Conservation (phyloP, 1,140 invertebrate genomes). For the Lepidurus packardi region DNA sequence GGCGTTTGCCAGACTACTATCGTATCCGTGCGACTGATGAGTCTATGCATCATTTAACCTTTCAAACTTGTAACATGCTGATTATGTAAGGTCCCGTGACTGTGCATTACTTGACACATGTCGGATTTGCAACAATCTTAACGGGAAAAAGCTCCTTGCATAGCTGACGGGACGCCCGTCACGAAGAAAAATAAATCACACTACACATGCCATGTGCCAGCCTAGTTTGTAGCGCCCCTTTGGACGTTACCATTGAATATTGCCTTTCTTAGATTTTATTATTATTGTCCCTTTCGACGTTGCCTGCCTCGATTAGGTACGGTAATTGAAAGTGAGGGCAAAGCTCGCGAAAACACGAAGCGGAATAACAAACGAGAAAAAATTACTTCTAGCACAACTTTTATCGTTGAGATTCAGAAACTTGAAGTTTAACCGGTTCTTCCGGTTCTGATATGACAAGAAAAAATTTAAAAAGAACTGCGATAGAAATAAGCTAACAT, state of each 20-base stretch:
- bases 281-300: not conserved
- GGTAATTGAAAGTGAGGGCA: too few species aligned
- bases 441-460: too few species aligned
- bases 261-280: not conserved
- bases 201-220: not conserved
- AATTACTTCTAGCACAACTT: too few species aligned
- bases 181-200: constrained; percentile 13
- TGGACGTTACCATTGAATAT: not conserved
- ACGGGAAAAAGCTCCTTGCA: not conserved
- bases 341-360: too few species aligned
- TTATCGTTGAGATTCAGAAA: too few species aligned
- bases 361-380: too few species aligned
- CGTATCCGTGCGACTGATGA: constrained; percentile 16
- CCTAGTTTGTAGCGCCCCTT: not conserved
- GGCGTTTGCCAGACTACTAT: constrained; percentile 24
- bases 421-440: too few species aligned
- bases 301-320: too few species aligned
- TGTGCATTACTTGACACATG: constrained; percentile 1
- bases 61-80: not conserved
- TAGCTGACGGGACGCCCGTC: not conserved
- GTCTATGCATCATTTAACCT: constrained; percentile 19
- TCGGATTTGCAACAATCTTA: not conserved
- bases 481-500: too few species aligned
- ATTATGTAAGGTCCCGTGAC: not conserved
- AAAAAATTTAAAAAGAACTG: too few species aligned